Conservation (phyloP, 2,113 vertebrate genomes). For the Motacilla alba region DNA sequence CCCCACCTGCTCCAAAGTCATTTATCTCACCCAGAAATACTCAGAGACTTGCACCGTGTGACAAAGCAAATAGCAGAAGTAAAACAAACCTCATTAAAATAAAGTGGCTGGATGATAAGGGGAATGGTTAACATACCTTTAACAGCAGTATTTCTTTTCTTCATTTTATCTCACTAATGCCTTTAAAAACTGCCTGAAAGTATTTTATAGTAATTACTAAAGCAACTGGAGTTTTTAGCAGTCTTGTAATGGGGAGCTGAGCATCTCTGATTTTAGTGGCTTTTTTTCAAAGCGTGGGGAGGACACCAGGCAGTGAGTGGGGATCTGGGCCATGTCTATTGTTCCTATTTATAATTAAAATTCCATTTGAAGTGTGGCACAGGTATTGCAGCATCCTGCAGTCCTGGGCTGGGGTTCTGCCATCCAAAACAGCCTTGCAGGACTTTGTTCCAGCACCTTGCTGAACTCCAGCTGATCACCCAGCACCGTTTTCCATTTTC, state of each 20-base stretch:
- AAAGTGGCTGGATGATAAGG: constrained; percentile 40
- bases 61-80: constrained; percentile 27
- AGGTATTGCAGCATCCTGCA: neutral
- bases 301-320: neutral
- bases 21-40: neutral
- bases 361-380: neutral
- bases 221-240: neutral
- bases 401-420: neutral
- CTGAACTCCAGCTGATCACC: neutral
- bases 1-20: neutral
- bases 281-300: neutral
- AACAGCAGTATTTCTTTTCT: neutral
- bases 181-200: constrained; percentile 8
- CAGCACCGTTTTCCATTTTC: neutral
- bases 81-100: constrained; percentile 58
- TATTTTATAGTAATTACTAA: neutral
- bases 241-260: neutral
- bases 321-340: neutral
- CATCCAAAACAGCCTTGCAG: fast-evolving
- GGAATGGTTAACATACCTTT: neutral
- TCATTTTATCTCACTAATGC: neutral
- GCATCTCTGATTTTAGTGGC: neutral
- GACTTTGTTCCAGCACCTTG: neutral
- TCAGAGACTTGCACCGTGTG: neutral
- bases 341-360: neutral